Evolutionary conservation across 1,140 invertebrate genomes (phyloP).

Genomic region (Oncopodura yosiiana): DNA sequence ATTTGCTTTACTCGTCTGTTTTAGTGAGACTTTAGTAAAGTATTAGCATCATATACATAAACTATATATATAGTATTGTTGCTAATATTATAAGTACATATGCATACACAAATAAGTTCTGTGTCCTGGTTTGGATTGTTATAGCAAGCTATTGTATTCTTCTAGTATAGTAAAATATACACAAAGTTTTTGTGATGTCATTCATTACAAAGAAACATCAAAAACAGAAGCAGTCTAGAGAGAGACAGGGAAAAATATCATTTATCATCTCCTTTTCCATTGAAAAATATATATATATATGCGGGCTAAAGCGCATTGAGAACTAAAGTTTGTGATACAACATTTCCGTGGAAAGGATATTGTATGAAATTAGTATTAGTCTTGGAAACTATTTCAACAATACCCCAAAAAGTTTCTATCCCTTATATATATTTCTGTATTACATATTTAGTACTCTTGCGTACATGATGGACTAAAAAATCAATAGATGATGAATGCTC

Average conservation of each 20-base stretch:
- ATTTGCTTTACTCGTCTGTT: no score
- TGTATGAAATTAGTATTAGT: no score
- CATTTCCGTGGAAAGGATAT: no score
- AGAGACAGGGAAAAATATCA: slow-evolving; percentile 12
- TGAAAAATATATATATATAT: slow-evolving; percentile 4
- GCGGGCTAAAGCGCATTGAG: not conserved
- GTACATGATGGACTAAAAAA: no score
- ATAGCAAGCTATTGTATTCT: slow-evolving; percentile 4
- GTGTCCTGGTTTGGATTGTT: not conserved
- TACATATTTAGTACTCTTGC: no score
- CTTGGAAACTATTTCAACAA: no score
- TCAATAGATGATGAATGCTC: no score
- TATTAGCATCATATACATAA: slow-evolving; percentile 1
- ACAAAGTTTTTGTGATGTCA: not conserved
- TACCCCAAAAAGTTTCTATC: no score
- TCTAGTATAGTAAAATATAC: slow-evolving; percentile 10
- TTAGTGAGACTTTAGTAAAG: no score
- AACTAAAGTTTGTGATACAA: no score
- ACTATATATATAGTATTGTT: not conserved
- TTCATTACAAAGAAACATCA: slow-evolving; percentile 12
- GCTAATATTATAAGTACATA: not conserved
- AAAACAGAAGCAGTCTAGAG: slow-evolving; percentile 13
- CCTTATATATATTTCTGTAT: no score
- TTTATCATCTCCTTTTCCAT: slow-evolving; percentile 20
- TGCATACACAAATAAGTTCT: not conserved